Conservation (phyloP, 2,797 vertebrate species). For the Orestias chungarensis region DNA sequence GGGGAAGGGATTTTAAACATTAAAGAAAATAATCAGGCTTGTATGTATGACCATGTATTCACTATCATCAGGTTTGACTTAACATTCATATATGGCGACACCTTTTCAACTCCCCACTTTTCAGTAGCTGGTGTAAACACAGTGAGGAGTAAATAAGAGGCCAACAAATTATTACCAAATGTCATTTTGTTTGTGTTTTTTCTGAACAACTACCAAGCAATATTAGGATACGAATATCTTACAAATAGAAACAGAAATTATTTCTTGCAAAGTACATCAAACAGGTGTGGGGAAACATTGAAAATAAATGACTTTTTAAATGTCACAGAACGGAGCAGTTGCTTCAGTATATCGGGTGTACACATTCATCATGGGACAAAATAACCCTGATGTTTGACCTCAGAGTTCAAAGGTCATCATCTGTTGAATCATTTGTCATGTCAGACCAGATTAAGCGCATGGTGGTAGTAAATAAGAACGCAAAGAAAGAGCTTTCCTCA, state of each 20-base stretch:
- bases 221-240: too few relatives aligned
- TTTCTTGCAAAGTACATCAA: background rate
- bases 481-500: too few relatives aligned
- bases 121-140: slow-evolving; percentile 7
- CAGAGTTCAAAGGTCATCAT: slow-evolving; percentile 44
- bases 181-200: background rate
- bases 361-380: slow-evolving; percentile 34
- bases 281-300: background rate
- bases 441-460: slow-evolving; percentile 40
- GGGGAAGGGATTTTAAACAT: background rate
- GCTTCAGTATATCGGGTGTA: slow-evolving; percentile 3
- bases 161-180: background rate
- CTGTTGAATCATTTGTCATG: slow-evolving; percentile 55
- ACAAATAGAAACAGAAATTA: background rate
- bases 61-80: background rate
- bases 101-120: background rate
- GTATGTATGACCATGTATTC: background rate
- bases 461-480: too few relatives aligned
- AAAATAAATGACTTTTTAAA: background rate
- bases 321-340: background rate
- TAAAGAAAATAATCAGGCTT: background rate
- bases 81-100: background rate
- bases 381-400: slow-evolving; percentile 46
- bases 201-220: background rate
- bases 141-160: background rate